A percentile compares a stretch with the other conserved stretches of the same genome.
These are phyloP conservation scores for Monarcha castaneiventris DNA, from an alignment of 2,113 vertebrate genomes.

Conservation along the genomic window DNA sequence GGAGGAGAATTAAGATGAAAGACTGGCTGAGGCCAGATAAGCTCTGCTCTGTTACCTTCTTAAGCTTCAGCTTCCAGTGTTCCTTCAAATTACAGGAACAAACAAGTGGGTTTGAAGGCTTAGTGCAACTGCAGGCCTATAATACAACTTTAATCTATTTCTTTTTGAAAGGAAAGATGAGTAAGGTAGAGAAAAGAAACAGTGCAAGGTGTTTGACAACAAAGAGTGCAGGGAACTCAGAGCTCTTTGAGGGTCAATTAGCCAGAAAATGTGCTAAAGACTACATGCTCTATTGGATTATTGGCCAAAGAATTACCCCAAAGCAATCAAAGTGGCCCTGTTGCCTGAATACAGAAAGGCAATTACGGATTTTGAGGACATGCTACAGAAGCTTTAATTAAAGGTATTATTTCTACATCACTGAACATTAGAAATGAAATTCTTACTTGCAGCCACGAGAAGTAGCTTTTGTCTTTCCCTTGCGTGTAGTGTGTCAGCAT, in stretches of 20 bases:
- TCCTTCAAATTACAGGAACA: constrained; percentile 59
- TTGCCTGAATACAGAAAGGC: constrained; percentile 73
- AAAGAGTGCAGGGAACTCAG: constrained; percentile 66
- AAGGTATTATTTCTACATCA: constrained; percentile 79
- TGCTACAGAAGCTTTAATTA: constrained; percentile 95
- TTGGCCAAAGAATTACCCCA: constrained; percentile 87
- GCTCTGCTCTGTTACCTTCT: constrained; percentile 51
- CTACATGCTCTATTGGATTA: constrained; percentile 80
- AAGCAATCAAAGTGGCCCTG: constrained; percentile 86
- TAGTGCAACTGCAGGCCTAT: constrained; percentile 39
- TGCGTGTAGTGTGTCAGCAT: neutral
- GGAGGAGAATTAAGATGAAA: constrained; percentile 32
- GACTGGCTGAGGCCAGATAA: neutral
- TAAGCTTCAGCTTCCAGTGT: constrained; percentile 63
- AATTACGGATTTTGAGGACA: constrained; percentile 80
- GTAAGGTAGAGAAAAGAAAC: constrained; percentile 66
- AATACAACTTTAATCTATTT: constrained; percentile 64
- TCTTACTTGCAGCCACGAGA: constrained; percentile 66
- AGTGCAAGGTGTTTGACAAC: constrained; percentile 76
- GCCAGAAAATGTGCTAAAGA: constrained; percentile 84
- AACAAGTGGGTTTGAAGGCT: constrained; percentile 43
- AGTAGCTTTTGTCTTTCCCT: constrained; percentile 60
- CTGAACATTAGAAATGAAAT: constrained; percentile 74
- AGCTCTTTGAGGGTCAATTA: constrained; percentile 86
- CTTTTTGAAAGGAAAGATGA: constrained; percentile 33